A percentile compares a stretch with the other conserved stretches of the same genome.
Conservation (phyloP, 2,888 invertebrate species). For the Xestobium rufovillosum region DNA sequence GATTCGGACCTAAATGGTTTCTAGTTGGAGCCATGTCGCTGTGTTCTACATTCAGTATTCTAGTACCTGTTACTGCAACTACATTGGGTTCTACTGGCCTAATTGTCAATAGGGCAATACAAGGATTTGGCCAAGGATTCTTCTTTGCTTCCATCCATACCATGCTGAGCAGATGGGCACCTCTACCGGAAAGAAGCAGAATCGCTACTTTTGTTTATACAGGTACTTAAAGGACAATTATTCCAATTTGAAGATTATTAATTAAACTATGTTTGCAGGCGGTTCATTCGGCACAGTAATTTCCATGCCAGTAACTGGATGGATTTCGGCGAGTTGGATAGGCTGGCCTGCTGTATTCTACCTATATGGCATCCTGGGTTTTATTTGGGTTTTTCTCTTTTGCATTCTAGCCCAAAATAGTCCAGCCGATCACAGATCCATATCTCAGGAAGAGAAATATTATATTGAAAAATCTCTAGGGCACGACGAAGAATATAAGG, state of each 20-base stretch:
- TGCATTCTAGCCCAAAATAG: constrained; percentile 55
- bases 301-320: constrained; percentile 62
- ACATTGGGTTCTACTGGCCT: constrained; percentile 54
- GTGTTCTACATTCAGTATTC: constrained; percentile 52
- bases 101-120: constrained; percentile 56
- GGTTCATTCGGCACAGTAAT: constrained; percentile 69
- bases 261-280: too few species aligned
- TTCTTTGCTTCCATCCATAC: constrained; percentile 63
- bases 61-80: constrained; percentile 59
- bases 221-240: too few species aligned
- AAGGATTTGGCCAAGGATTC: constrained; percentile 67
- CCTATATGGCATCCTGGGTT: constrained; percentile 54
- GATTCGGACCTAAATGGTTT: constrained; percentile 64
- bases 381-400: constrained; percentile 53
- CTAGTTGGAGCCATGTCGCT: constrained; percentile 49
- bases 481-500: background rate
- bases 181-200: constrained; percentile 56
- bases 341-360: constrained; percentile 76
- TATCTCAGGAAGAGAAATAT: constrained; percentile 53
- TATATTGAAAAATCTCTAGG: constrained; percentile 49
- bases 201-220: constrained; percentile 58
- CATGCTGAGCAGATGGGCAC: constrained; percentile 66
- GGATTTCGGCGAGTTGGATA: constrained; percentile 54
- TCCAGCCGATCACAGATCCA: constrained; percentile 52
- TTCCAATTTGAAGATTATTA: too few species aligned